Evolutionary conservation across 1,140 invertebrate genomes (phyloP), one percentile per base, ranked within the genome.

Genomic region (Pseudomyrmex flavicornis): DNA sequence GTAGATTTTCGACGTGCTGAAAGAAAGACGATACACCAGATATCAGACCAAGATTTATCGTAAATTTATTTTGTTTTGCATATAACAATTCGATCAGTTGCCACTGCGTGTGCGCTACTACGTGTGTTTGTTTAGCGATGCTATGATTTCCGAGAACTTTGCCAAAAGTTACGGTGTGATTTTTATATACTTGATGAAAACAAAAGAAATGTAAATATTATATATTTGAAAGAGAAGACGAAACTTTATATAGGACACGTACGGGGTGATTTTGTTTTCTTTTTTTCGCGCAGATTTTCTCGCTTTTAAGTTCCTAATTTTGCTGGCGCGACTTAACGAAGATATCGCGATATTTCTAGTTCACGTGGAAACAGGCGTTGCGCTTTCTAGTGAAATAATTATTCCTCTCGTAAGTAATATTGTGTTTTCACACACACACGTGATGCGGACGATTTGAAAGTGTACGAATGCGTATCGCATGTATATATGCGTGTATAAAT

Each of bases 401-500:
- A 56, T 66, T 86, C 50, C 54, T 87, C 89, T 87, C 74, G 73
- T 84, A 73, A 70, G 35, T 35, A 35, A 73, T 66, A 56, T 76
- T 86, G 77, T 85, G 87, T 89, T 83, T 87, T 80, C 48, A 72
- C 35, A 35, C 35, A 35, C 35, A 35, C 0, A 17, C 4, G 35
- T 35, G 35, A 35, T 35, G 35, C 63, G 85, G 68, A 87, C 65
- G 62, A 77, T 26, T 12, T 35, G 77, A 50, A 52, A 61, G 56
- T 72, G 65, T 68, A 58, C 74, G 66, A 86, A 61, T 86, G 26
- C 66, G 82, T 20, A 72, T 69, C 61, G 80, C 56, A 69, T 84
- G 77, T 89, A 72, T 90, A 86, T 91, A 88, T 86, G 82, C 83
- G 86, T 90, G 82, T 91, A 89, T 88, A 91, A 84, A 88, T 88